These are phyloP conservation scores for Apistogramma diplotaenia DNA, from an alignment of 2,113 vertebrate species.

Conservation along the genomic window DNA sequence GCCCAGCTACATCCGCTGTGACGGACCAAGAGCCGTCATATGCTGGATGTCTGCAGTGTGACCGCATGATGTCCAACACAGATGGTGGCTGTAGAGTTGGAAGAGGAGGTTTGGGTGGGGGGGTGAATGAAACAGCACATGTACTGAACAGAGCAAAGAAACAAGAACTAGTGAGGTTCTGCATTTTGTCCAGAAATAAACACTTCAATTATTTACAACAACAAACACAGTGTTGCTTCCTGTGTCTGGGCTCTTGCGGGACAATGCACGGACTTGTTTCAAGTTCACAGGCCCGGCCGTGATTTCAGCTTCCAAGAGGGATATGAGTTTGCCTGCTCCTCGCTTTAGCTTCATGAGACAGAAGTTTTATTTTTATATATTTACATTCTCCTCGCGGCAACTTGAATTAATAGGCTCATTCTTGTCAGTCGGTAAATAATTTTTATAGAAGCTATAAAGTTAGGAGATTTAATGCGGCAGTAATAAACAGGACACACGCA, in stretches of 20 bases:
- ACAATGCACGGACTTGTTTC: conserved; percentile 60
- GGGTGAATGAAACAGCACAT: conserved; percentile 53
- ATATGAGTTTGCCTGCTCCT: not conserved
- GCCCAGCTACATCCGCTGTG: conserved; percentile 51
- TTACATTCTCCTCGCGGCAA: not conserved
- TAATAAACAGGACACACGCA: not conserved
- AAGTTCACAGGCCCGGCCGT: conserved; percentile 46
- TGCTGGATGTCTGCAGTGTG: conserved; percentile 56
- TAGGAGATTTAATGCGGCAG: not conserved
- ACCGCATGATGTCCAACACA: conserved; percentile 71
- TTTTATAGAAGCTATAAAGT: not conserved
- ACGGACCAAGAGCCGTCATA: conserved; percentile 48
- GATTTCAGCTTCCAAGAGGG: conserved; percentile 24
- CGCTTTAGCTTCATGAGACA: not conserved
- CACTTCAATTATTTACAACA: conserved; percentile 26
- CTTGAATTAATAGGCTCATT: not conserved
- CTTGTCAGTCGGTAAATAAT: not conserved
- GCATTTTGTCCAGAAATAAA: conserved; percentile 28
- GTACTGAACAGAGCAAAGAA: not conserved
- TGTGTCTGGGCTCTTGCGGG: conserved; percentile 15
- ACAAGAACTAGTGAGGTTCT: not conserved
- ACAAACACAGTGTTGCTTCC: conserved; percentile 43
- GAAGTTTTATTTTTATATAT: not conserved
- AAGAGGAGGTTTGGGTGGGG: not conserved
- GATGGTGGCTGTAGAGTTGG: conserved; percentile 53